Evolutionary conservation across 2,888 invertebrate species (phyloP).

Genomic region (Ophraella communa): DNA sequence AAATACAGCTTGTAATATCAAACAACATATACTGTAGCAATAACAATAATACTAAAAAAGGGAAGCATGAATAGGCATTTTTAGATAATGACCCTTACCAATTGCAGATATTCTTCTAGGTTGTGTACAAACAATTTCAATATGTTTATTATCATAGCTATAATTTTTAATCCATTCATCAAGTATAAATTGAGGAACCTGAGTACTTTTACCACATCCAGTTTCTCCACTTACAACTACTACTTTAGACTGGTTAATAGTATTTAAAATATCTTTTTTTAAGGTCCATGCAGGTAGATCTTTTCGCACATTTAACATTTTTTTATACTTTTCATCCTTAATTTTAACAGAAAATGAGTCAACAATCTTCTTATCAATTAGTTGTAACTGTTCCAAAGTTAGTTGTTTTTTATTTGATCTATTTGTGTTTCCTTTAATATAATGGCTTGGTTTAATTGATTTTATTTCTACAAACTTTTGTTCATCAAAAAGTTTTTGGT

Average conservation of each 20-base stretch:
- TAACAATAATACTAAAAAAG: too few species aligned
- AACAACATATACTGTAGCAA: not conserved
- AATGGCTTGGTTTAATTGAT: constrained; percentile 66
- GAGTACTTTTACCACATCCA: constrained; percentile 84
- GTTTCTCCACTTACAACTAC: constrained; percentile 84
- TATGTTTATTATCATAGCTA: constrained; percentile 65
- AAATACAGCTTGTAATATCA: too few species aligned
- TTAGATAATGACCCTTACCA: constrained; percentile 50
- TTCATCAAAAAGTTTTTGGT: constrained; percentile 58
- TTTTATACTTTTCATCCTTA: constrained; percentile 68
- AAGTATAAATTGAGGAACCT: constrained; percentile 93
- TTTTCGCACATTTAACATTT: constrained; percentile 69
- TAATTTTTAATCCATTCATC: constrained; percentile 81
- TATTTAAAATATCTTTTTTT: constrained; percentile 71
- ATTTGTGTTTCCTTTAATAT: constrained; percentile 67
- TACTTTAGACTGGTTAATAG: constrained; percentile 65
- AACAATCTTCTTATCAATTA: constrained; percentile 69
- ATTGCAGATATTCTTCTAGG: constrained; percentile 91
- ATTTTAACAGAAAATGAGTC: constrained; percentile 68
- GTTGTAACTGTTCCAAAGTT: constrained; percentile 64
- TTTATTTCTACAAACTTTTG: constrained; percentile 46
- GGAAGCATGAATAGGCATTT: not conserved
- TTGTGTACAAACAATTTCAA: constrained; percentile 91
- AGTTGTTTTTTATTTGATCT: constrained; percentile 63
- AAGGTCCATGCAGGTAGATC: constrained; percentile 77